Base-by-base conservation (phyloP, 1,140 invertebrate species). In the Drosophila tani region DNA sequence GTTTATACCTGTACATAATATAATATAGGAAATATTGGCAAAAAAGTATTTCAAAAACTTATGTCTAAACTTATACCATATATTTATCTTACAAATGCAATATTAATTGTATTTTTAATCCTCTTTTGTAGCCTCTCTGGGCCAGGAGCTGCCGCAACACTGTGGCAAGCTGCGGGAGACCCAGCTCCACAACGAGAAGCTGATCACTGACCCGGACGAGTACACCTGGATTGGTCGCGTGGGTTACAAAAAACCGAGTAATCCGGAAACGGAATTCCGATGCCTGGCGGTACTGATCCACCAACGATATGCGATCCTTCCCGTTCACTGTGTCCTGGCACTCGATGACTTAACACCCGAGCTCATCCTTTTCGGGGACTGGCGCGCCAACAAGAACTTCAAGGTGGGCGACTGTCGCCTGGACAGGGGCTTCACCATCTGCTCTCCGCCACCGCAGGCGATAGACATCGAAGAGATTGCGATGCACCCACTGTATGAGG, bases 171-270 rank as follows among this genome's bases (percentile, higher is more conserved):
- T 71, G 11, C 29, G 69, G 3, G 56, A 71, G 50, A 14, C 14
- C 7, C 71, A 71, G 3, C 38, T 75, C 9, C 51, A 71, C 40
- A 75, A 71, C n/a, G 15, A 9, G 2, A n/a, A 17, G 21, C 0
- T 6, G 14, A 3, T 45, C 9, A 51, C 57, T 2, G 32, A 15
- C 2, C 21, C 41, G 1, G 41, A 75, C 17, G 71, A 75, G 41
- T 49, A 60, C 24, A 69, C 71, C 11, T 75, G 71, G 71, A 32
- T 75, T 5, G 71, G 71, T 21, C 55, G 67, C 15, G 24, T 71
- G 11, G 21, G 55, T 19, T 60, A 55, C 21, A 14, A 12, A 3
- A 0, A 27, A 0, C 0, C 3, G 11, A 15, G 19, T 14, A n/a
- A 47, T 6, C 0, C 21, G 5, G 12, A 17, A 8, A 9, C 40